Conservation (phyloP, 1,140 invertebrate species). For the Latrodectus geometricus region DNA sequence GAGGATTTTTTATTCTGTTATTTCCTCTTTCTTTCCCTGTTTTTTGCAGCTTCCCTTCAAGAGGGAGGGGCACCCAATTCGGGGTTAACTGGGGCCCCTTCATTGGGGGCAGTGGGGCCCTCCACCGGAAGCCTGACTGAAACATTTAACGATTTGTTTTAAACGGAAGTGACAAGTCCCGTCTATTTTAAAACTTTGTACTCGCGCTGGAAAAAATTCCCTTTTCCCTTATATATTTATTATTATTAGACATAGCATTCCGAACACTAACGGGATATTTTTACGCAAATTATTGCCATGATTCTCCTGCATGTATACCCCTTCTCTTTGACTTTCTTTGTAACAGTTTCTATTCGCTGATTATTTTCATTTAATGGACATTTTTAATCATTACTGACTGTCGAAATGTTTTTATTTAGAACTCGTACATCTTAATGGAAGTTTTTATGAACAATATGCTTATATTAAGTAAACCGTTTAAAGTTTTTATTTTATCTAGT, state of each 20-base stretch:
- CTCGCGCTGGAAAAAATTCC: slow-evolving; percentile 2
- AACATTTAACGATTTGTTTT: slow-evolving; percentile 62
- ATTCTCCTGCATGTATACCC: not conserved
- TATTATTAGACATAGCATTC: slow-evolving; percentile 27
- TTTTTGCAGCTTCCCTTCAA: slow-evolving; percentile 20
- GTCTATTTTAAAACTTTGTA: slow-evolving; percentile 46
- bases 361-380: no score
- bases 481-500: no score
- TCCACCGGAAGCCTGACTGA: slow-evolving; percentile 52
- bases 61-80: slow-evolving; percentile 26
- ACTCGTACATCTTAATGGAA: no score
- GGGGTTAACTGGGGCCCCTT: slow-evolving; percentile 35
- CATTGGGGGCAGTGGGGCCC: slow-evolving; percentile 12
- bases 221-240: slow-evolving; percentile 34
- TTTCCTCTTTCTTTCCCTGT: not conserved
- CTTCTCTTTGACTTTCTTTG: not conserved
- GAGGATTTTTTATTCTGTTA: slow-evolving; percentile 12
- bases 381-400: no score
- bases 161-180: slow-evolving; percentile 54
- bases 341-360: not conserved
- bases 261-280: not conserved
- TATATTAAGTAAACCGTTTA: no score
- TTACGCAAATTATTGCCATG: not conserved
- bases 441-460: no score
- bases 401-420: no score